Evolutionary conservation across 2,888 invertebrate genomes (phyloP).

Genomic region (Branchipolynoe longqiensis): DNA sequence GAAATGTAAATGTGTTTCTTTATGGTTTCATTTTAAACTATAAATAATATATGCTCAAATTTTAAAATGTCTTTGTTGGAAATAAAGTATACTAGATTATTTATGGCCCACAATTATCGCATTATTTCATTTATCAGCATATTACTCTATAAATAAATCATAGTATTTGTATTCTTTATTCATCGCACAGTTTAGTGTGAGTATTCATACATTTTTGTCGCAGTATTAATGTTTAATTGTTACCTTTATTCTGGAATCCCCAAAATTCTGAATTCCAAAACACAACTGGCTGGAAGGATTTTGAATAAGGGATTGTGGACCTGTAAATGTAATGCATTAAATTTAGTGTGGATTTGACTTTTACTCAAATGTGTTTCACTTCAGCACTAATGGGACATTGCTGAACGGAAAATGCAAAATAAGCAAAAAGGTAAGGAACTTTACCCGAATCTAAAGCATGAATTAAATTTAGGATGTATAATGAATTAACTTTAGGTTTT

Average conservation of each 20-base stretch:
- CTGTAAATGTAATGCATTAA: background rate
- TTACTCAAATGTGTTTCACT: background rate
- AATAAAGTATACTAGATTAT: too few relatives aligned
- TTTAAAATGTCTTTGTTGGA: too few relatives aligned
- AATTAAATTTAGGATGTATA: background rate
- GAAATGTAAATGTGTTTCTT: too few relatives aligned
- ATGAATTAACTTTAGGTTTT: background rate
- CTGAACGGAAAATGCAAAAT: constrained; percentile 19
- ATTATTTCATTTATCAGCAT: too few relatives aligned
- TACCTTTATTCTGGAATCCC: too few relatives aligned
- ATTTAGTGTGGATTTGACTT: background rate
- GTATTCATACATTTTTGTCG: background rate
- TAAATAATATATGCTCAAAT: background rate
- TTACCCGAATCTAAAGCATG: too few relatives aligned
- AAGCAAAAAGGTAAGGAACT: constrained; percentile 20
- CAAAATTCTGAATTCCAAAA: too few relatives aligned
- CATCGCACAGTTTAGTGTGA: background rate
- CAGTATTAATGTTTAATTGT: too few relatives aligned
- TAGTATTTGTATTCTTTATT: background rate
- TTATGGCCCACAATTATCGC: too few relatives aligned
- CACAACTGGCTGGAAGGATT: background rate
- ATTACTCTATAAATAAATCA: too few relatives aligned
- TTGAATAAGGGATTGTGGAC: background rate
- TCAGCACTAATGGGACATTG: constrained; percentile 59
- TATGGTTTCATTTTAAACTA: background rate